Conservation (phyloP, 2,113 vertebrate genomes). For the Pseudopipra pipra region DNA sequence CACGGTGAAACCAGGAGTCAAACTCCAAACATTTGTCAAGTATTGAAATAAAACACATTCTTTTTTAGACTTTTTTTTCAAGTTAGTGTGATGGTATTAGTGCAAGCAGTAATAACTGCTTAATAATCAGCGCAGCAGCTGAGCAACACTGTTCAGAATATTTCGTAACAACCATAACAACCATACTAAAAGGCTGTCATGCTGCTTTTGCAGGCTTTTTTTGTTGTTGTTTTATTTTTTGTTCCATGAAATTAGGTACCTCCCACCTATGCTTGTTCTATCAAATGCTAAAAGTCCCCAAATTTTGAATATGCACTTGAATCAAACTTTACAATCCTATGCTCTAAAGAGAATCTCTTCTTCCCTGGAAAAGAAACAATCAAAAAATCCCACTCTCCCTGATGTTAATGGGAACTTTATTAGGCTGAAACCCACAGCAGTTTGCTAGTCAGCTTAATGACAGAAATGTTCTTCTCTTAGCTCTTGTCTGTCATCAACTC, state of each 20-base stretch:
- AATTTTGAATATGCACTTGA: background rate
- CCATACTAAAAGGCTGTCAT: background rate
- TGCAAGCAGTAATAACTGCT: background rate
- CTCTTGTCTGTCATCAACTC: background rate
- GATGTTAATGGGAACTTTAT: background rate
- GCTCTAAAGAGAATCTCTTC: background rate
- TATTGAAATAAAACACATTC: background rate
- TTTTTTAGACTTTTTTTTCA: background rate
- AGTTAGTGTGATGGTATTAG: background rate
- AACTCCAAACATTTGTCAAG: background rate
- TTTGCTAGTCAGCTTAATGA: background rate
- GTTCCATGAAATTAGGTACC: background rate
- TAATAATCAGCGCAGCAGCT: background rate
- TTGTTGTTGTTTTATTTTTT: background rate
- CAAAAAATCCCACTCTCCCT: background rate
- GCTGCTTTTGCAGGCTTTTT: background rate
- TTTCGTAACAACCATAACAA: background rate
- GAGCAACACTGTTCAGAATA: background rate
- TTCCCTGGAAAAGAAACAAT: background rate
- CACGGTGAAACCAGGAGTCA: background rate
- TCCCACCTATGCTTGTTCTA: background rate
- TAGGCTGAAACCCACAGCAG: background rate
- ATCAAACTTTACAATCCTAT: background rate
- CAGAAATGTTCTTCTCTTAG: background rate
- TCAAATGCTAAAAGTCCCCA: background rate